A percentile compares a stretch with the other conserved stretches of the same genome.
phyloP scores from a whole-genome alignment of 2,888 invertebrate species.

The Atrina japonica region DNA sequence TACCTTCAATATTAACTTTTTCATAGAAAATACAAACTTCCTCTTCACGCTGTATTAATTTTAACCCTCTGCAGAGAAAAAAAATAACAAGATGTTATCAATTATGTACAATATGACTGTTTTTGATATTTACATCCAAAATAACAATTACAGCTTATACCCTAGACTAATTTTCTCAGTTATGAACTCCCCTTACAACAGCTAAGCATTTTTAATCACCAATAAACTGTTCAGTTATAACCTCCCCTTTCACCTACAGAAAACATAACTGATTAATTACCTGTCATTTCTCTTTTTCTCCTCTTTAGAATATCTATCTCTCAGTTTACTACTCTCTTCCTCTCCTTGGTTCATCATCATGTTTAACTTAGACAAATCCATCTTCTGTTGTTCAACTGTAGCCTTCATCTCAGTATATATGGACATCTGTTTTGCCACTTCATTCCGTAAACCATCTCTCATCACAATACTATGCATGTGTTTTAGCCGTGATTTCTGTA shows the following conservation, averaged over 20 bases:
- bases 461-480: conserved; percentile 78
- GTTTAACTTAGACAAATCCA: conserved; percentile 80
- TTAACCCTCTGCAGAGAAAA: conserved; percentile 76
- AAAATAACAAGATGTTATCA: too few species aligned
- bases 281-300: conserved; percentile 79
- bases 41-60: conserved; percentile 80
- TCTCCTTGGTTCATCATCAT: conserved; percentile 80
- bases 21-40: conserved; percentile 81
- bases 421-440: conserved; percentile 79
- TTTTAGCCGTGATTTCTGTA: conserved; percentile 79
- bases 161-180: too few species aligned
- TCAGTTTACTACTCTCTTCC: conserved; percentile 78
- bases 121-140: not conserved
- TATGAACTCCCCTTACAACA: not conserved
- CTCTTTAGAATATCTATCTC: conserved; percentile 79
- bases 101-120: too few species aligned
- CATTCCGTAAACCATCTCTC: conserved; percentile 79
- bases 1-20: conserved; percentile 80
- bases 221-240: too few species aligned
- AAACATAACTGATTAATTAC: conserved; percentile 53
- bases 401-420: conserved; percentile 78
- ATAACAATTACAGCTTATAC: not conserved
- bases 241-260: too few species aligned
- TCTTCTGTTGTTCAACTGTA: conserved; percentile 78
- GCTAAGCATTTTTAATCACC: not conserved